Evolutionary conservation across 2,797 vertebrate species (phyloP).

Genomic region (Ibycter americanus): DNA sequence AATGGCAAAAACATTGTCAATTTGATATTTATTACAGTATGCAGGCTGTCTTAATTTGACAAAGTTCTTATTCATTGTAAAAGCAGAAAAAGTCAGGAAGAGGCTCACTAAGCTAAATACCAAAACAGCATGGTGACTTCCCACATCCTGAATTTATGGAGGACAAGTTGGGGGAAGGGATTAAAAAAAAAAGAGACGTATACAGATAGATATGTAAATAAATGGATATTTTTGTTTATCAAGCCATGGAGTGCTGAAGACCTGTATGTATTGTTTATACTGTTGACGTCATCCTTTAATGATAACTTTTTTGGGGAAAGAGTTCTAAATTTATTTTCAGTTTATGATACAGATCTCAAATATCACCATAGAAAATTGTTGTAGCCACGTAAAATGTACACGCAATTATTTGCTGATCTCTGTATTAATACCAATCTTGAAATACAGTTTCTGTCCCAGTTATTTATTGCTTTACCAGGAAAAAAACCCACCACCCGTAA

Average conservation of each 20-base stretch:
- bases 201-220: neutral
- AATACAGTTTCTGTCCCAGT: neutral
- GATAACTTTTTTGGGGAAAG: neutral
- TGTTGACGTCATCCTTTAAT: neutral
- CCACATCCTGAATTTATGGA: neutral
- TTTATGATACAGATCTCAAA: neutral
- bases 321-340: neutral
- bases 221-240: neutral
- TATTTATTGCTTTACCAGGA: neutral
- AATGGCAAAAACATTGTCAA: neutral
- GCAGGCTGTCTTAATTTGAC: neutral
- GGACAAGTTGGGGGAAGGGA: neutral
- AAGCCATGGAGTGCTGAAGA: neutral
- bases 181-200: neutral
- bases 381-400: accelerated
- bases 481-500: accelerated
- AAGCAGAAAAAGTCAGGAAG: neutral
- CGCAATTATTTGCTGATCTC: neutral
- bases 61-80: neutral
- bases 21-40: neutral
- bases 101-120: neutral
- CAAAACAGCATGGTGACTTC: neutral
- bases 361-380: neutral
- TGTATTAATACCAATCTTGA: neutral
- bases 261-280: neutral